Evolutionary conservation across 2,113 vertebrate species (phyloP).

Genomic region (Oxyruncus cristatus): DNA sequence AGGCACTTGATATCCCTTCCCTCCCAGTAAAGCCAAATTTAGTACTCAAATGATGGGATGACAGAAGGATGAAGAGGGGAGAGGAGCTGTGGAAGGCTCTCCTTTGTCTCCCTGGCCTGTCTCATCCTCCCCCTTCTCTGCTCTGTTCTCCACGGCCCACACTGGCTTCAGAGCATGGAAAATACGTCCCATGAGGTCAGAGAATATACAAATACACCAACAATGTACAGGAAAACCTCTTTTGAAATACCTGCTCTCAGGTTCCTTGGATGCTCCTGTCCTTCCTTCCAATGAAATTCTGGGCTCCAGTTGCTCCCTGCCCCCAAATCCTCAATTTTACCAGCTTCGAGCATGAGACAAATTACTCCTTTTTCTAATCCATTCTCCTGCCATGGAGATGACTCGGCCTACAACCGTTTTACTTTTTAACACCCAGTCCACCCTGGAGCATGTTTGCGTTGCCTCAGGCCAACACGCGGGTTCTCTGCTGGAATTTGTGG

Average conservation of each 20-base stretch:
- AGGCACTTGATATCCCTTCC: background rate
- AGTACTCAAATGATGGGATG: background rate
- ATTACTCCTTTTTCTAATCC: background rate
- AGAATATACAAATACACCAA: background rate
- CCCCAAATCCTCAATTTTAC: background rate
- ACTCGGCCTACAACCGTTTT: background rate
- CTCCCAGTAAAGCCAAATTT: background rate
- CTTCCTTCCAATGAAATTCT: background rate
- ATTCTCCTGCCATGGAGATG: background rate
- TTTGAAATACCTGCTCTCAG: background rate
- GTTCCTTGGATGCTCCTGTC: background rate
- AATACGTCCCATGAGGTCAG: background rate
- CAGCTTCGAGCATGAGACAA: background rate
- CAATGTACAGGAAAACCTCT: too few relatives aligned
- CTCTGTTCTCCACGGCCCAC: background rate
- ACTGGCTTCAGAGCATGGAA: background rate
- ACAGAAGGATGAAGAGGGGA: background rate
- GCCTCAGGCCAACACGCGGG: background rate
- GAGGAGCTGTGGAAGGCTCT: too few relatives aligned
- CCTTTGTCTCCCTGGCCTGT: background rate
- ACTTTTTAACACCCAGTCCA: too few relatives aligned
- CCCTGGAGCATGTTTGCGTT: rapidly evolving
- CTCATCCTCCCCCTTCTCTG: background rate
- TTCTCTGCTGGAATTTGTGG: background rate
- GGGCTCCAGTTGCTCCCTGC: background rate